phyloP scores from a whole-genome alignment of 2,888 invertebrate genomes.

The Stegana nigrithorax region DNA sequence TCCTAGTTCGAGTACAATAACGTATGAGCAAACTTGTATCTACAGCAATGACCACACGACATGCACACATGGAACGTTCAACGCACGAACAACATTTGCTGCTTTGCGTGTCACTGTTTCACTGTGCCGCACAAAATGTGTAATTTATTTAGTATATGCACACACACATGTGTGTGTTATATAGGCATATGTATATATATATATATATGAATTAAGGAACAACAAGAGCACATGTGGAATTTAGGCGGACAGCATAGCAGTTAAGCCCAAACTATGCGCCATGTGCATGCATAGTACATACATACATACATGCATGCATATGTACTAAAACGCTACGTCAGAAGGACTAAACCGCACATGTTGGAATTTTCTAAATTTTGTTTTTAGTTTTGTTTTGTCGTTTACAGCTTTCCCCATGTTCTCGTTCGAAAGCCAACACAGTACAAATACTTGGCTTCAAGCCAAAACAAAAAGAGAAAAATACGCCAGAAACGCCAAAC shows the following conservation, averaged over 20 bases:
- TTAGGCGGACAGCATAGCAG: no score
- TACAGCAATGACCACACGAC: not conserved
- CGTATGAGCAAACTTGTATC: not conserved
- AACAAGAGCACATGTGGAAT: not conserved
- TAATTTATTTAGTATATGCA: not conserved
- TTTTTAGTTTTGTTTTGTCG: no score
- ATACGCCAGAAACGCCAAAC: not conserved
- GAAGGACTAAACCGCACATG: not conserved
- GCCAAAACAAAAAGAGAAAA: not conserved
- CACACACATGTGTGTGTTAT: not conserved
- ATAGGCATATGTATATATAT: no score
- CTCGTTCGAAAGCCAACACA: no score
- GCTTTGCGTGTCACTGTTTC: not conserved
- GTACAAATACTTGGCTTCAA: not conserved
- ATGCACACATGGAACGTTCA: not conserved
- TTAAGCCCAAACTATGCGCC: no score
- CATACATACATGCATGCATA: no score
- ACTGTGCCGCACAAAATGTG: not conserved
- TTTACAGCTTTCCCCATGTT: not conserved
- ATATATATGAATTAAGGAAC: no score
- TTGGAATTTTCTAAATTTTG: constrained; percentile 1
- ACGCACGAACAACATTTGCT: not conserved
- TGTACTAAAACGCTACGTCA: not conserved
- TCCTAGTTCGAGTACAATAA: not conserved
- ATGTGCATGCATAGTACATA: no score